Conservation (phyloP, 2,113 vertebrate species). For the Oryzias javanicus region DNA sequence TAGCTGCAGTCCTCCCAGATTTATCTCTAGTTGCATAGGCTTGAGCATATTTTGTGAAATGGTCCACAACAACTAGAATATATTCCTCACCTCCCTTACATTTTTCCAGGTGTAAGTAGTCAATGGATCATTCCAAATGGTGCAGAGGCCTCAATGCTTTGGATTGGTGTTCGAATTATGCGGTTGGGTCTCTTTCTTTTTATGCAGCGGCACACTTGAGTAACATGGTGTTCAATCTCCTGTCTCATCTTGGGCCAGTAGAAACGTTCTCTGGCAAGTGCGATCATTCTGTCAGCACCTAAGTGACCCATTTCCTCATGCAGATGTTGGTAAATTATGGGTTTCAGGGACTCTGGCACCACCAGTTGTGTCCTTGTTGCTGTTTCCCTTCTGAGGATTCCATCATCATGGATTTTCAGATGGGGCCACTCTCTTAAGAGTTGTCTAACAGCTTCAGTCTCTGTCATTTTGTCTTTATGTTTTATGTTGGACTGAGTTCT, state of each 20-base stretch:
- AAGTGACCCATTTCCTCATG: neutral
- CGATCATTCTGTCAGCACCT: neutral
- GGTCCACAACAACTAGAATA: neutral
- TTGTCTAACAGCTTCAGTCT: too few relatives aligned
- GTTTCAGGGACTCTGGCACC: neutral
- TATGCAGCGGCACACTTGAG: neutral
- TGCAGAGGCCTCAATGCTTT: neutral
- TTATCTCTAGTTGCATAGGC: neutral
- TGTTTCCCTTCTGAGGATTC: neutral
- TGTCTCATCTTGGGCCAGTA: neutral
- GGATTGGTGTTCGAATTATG: neutral
- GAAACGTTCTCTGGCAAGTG: neutral
- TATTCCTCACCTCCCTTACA: neutral
- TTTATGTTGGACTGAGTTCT: too few relatives aligned
- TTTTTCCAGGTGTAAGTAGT: neutral
- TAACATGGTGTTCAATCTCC: neutral
- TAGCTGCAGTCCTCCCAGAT: neutral
- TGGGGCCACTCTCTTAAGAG: too few relatives aligned
- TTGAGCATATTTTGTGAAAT: conserved; percentile 7
- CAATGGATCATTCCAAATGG: conserved; percentile 3
- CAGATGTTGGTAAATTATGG: neutral
- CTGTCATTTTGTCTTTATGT: too few relatives aligned
- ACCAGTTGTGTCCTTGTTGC: neutral
- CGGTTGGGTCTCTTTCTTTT: conserved; percentile 1
- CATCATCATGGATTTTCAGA: neutral